Evolutionary conservation across 2,113 vertebrate species (phyloP), one percentile per base, ranked within the genome.

Genomic region (Erpornis zantholeuca): DNA sequence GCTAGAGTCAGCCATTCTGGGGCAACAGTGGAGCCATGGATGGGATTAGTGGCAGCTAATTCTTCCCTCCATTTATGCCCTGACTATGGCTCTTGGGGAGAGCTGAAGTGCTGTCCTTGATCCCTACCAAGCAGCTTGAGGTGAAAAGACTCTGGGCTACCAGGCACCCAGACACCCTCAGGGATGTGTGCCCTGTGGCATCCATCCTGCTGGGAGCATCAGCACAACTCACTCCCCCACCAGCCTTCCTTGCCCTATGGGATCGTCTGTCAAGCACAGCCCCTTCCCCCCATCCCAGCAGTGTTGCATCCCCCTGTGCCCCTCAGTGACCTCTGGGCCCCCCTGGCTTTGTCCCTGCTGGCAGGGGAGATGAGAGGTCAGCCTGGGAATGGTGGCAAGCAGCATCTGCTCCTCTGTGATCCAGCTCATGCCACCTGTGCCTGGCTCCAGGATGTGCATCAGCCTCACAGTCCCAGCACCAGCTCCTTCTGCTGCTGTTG

Each of bases 281-380:
- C 88, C 88, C 76, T 80, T 90, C 75, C 86, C 72, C 70, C 45
- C 22, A 25, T 12, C 73, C 45, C 53, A 44, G 80, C 15, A 4
- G 15, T 4, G 6, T 35, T 0, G 3, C n/a, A 2, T 81, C 21
- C 68, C n/a, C 22, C 33, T 1, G 10, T 49, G 69, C 83, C 69
- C 73, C 56, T 84, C 60, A 22, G 27, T 89, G 92, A 95, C 89
- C 89, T 91, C 53, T 71, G 77, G 60, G 83, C 53, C 77, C n/a
- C 76, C 60, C 13, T n/a, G 72, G 96, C 90, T 97, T 97, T 98
- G 96, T 98, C 92, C 47, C 64, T 80, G 92, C 98, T 98, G 98
- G 98, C 96, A 3, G 98, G 97, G 78, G 88, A 98, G 94, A 98
- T 98, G 98, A 94, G 77, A 97, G 96, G 98, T 98, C 98, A 98